Evolutionary conservation across 2,797 vertebrate species (phyloP).

Genomic region (Eulemur mongoz): DNA sequence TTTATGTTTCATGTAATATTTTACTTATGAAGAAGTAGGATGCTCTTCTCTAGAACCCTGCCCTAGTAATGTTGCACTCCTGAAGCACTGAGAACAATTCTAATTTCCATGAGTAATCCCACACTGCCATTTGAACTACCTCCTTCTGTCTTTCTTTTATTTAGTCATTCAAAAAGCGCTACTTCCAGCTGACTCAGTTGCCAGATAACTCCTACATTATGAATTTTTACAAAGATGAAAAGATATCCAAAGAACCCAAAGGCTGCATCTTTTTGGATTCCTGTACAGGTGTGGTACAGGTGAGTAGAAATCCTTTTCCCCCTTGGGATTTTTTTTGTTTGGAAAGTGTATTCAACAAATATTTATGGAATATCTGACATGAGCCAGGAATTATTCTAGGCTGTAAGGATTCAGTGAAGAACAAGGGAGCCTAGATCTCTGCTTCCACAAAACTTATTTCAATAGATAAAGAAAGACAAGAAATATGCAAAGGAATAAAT

Average conservation of each 20-base stretch:
- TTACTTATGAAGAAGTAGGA: slow-evolving; percentile 24
- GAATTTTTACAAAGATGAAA: slow-evolving; percentile 99
- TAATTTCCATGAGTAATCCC: neutral
- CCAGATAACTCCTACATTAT: slow-evolving; percentile 99
- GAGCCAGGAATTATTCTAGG: neutral
- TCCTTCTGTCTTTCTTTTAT: slow-evolving; percentile 24
- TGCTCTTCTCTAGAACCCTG: neutral
- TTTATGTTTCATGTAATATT: slow-evolving; percentile 26
- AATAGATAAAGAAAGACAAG: neutral
- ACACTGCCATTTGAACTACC: neutral
- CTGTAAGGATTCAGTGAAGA: neutral
- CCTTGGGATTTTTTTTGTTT: neutral
- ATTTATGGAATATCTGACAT: neutral
- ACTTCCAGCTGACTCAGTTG: slow-evolving; percentile 97
- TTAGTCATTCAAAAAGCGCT: slow-evolving; percentile 98
- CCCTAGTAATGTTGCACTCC: neutral
- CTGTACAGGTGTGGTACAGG: slow-evolving; percentile 97
- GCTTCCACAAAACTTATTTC: neutral
- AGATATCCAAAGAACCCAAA: slow-evolving; percentile 99
- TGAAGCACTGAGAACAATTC: slow-evolving; percentile 28
- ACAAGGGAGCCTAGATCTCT: neutral
- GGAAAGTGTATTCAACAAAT: neutral
- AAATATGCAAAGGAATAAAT: neutral
- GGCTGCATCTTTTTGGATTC: slow-evolving; percentile 99
- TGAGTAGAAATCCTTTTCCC: slow-evolving; percentile 79